phyloP scores from a whole-genome alignment of 2,797 vertebrate genomes.

The Diplodus puntazzo region DNA sequence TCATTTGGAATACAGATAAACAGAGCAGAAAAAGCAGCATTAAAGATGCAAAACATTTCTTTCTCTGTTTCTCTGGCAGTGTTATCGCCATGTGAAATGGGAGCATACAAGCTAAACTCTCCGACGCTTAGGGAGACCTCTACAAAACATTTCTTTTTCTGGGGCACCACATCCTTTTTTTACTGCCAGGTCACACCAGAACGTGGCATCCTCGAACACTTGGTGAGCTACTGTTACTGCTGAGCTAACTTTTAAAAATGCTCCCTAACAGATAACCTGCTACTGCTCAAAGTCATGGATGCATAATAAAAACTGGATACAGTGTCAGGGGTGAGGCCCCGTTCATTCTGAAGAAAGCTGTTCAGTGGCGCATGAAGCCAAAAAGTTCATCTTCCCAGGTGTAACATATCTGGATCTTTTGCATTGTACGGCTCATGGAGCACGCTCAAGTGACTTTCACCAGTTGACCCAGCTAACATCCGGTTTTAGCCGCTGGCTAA shows the following conservation, averaged over 20 bases:
- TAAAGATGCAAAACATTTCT: neutral
- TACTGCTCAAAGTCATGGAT: slow-evolving; percentile 1
- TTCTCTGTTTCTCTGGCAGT: neutral
- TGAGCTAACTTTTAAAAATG: neutral
- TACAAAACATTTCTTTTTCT: neutral
- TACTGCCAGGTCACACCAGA: slow-evolving; percentile 7
- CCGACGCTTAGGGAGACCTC: neutral
- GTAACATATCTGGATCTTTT: no score
- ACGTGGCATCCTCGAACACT: neutral
- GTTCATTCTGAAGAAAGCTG: no score
- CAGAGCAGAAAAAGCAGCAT: neutral
- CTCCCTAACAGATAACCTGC: slow-evolving; percentile 42
- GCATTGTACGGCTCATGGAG: no score
- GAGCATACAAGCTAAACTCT: no score
- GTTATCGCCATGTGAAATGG: neutral
- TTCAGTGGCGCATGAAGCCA: no score
- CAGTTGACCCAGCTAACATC: no score
- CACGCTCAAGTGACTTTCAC: no score
- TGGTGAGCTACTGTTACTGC: neutral
- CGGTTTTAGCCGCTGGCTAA: no score
- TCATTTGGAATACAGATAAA: slow-evolving; percentile 12
- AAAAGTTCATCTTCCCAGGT: no score
- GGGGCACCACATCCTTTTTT: neutral
- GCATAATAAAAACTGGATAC: no score
- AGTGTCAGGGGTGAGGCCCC: no score